These are phyloP conservation scores for Pterophyllum scalare DNA, from an alignment of 2,113 vertebrate species.

Conservation along the genomic window DNA sequence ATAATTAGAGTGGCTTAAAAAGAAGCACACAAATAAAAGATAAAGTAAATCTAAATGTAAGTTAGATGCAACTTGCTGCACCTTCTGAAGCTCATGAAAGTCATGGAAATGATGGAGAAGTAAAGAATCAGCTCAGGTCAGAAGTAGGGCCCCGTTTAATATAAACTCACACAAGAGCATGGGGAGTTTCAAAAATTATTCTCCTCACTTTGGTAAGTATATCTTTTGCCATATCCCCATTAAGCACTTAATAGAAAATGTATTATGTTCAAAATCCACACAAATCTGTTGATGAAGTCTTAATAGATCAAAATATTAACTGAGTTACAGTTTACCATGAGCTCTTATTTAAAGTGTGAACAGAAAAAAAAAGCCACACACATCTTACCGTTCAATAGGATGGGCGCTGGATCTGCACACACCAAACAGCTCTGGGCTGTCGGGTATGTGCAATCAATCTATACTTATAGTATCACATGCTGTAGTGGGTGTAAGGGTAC, in stretches of 20 bases:
- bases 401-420: not conserved
- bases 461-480: no score
- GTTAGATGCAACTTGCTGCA: not conserved
- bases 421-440: not conserved
- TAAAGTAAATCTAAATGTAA: not conserved
- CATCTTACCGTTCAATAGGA: not conserved
- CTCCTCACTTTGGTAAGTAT: not conserved
- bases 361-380: not conserved
- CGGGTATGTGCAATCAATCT: not conserved
- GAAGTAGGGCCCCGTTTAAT: not conserved
- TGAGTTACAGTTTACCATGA: not conserved
- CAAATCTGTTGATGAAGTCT: not conserved
- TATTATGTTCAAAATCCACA: not conserved
- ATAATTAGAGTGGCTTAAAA: constrained; percentile 7
- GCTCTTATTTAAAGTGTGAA: not conserved
- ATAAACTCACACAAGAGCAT: not conserved
- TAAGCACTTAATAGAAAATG: not conserved
- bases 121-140: constrained; percentile 17
- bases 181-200: not conserved
- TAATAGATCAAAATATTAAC: not conserved
- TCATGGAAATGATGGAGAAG: not conserved
- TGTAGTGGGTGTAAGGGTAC: no score
- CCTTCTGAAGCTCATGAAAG: not conserved
- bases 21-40: constrained; percentile 12
- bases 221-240: no score